Evolutionary conservation across 2,797 vertebrate genomes (phyloP).

Genomic region (Phrynocephalus vlangalii): DNA sequence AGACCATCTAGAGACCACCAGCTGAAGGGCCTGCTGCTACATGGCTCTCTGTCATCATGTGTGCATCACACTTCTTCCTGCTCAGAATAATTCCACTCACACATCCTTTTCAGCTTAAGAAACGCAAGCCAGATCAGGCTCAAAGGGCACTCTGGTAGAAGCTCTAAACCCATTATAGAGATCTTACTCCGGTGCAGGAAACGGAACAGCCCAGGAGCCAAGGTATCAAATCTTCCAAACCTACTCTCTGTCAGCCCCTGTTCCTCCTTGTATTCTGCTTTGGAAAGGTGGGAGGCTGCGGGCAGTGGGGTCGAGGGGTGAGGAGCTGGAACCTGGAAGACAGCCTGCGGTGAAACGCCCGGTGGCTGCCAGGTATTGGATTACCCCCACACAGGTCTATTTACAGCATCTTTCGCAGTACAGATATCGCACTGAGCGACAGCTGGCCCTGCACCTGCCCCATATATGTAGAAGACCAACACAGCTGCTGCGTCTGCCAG

Average conservation of each 20-base stretch:
- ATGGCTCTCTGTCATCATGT: not conserved
- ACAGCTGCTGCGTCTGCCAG: constrained; percentile 92
- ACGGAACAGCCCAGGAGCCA: not conserved
- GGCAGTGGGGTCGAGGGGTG: not conserved
- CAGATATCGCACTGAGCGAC: constrained; percentile 89
- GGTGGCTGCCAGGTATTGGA: constrained; percentile 88
- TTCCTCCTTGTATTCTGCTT: constrained; percentile 34
- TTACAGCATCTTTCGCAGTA: constrained; percentile 89
- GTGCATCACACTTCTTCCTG: not conserved
- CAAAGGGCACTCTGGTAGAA: not conserved
- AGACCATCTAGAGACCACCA: no score
- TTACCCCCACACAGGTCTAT: constrained; percentile 92
- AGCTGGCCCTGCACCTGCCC: constrained; percentile 97
- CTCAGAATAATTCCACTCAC: not conserved
- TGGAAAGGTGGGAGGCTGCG: not conserved
- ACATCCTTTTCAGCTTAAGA: constrained; percentile 16
- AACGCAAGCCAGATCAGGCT: no score
- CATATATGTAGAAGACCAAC: constrained; percentile 86
- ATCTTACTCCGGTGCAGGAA: not conserved
- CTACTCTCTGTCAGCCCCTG: constrained; percentile 20
- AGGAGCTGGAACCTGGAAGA: constrained; percentile 59
- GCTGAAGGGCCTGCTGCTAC: accelerated
- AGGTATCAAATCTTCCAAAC: not conserved
- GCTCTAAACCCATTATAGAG: not conserved
- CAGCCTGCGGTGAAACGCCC: constrained; percentile 67